phyloP scores from a whole-genome alignment of 2,113 vertebrate genomes.

The Sporophila hypoxantha region DNA sequence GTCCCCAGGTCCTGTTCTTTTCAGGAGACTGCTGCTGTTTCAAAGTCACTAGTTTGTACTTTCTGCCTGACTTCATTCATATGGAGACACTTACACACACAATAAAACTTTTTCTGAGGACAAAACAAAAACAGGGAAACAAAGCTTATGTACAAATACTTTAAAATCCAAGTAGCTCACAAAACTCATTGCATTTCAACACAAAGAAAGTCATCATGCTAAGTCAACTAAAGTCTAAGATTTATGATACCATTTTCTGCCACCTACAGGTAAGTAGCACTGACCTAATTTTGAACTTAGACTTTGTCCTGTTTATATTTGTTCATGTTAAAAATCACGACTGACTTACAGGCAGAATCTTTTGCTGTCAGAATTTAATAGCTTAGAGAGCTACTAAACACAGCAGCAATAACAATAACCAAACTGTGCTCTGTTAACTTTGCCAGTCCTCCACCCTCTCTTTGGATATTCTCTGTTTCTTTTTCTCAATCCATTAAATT shows the following conservation, averaged over 20 bases:
- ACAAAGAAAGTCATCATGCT: not conserved
- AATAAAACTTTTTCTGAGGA: not conserved
- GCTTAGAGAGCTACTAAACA: not conserved
- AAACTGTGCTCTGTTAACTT: not conserved
- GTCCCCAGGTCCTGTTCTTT: not conserved
- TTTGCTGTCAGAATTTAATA: not conserved
- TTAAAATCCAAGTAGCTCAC: not conserved
- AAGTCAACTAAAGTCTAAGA: not conserved
- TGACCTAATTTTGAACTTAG: not conserved
- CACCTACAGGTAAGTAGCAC: not conserved
- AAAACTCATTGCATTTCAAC: not conserved
- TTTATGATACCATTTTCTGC: not conserved
- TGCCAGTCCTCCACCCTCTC: not conserved
- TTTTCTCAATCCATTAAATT: not conserved
- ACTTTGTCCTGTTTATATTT: not conserved
- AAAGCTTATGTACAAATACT: not conserved
- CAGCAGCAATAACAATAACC: not conserved
- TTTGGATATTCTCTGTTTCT: not conserved
- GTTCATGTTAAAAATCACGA: not conserved
- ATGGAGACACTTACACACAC: not conserved
- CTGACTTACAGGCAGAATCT: not conserved
- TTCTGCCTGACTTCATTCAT: not conserved
- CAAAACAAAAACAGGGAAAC: not conserved
- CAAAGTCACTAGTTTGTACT: conserved; percentile 12
- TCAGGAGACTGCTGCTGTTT: conserved; percentile 3